These are phyloP conservation scores for Neodon shergylaensis DNA, from an alignment of 2,113 vertebrate species.

Conservation along the genomic window DNA sequence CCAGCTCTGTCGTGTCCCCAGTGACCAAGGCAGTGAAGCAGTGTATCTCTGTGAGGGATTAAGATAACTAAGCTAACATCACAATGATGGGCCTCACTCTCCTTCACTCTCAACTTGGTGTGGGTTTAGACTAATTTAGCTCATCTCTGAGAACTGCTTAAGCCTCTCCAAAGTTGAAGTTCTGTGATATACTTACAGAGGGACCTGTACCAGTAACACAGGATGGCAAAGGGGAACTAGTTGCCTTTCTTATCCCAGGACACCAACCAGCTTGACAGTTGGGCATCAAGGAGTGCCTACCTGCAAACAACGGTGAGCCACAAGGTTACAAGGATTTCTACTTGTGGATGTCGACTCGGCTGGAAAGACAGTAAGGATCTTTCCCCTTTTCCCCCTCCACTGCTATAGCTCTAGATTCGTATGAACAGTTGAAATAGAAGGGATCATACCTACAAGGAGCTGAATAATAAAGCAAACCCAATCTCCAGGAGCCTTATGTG, in stretches of 20 bases:
- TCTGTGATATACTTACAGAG: constrained; percentile 9
- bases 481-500: not conserved
- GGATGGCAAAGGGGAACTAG: not conserved
- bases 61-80: not conserved
- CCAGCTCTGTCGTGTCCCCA: not conserved
- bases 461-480: not conserved
- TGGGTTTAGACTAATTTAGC: constrained; percentile 19
- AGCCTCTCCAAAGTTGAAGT: not conserved
- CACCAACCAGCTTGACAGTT: not conserved
- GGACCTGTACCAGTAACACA: not conserved
- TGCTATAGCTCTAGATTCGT: not conserved
- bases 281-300: not conserved
- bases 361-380: constrained; percentile 63
- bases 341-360: not conserved
- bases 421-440: constrained; percentile 28
- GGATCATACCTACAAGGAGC: not conserved
- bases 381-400: not conserved
- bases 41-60: not conserved
- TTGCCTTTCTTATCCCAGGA: not conserved
- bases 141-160: constrained; percentile 50
- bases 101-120: not conserved
- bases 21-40: not conserved
- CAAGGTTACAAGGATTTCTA: constrained; percentile 29
- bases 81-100: not conserved
- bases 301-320: not conserved